phyloP scores from a whole-genome alignment of 2,797 vertebrate species.

The Gobio occitaniae region DNA sequence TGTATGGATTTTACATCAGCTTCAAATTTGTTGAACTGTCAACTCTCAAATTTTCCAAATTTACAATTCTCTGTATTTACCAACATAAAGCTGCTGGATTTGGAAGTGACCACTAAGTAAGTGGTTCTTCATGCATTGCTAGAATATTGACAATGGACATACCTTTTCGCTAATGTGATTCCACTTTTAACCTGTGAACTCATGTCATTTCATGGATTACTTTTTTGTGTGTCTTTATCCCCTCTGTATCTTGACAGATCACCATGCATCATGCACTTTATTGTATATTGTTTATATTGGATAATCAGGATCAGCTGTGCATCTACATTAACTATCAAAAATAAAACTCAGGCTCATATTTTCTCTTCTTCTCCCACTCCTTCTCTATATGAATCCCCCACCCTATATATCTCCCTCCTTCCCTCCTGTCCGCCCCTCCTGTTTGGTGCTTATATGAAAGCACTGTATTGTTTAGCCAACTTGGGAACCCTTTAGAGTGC shows the following conservation, averaged over 20 bases:
- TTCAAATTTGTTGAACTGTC: too few species aligned
- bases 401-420: neutral
- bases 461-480: slow-evolving; percentile 64
- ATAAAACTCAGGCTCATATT: neutral
- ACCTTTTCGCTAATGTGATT: neutral
- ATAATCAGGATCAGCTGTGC: neutral
- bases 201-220: neutral
- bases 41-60: too few species aligned
- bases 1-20: too few species aligned
- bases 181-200: neutral
- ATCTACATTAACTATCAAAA: neutral
- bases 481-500: slow-evolving; percentile 67
- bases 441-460: slow-evolving; percentile 45
- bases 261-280: neutral
- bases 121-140: too few species aligned
- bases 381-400: slow-evolving; percentile 4
- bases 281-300: neutral
- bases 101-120: too few species aligned
- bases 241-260: neutral
- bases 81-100: too few species aligned
- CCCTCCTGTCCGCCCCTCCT: slow-evolving; percentile 10
- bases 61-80: too few species aligned
- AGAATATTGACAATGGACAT: too few species aligned
- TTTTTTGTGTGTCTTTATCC: neutral
- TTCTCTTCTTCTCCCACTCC: neutral